Evolutionary conservation across 1,140 invertebrate species (phyloP).

Genomic region (Papilio polyxenes): DNA sequence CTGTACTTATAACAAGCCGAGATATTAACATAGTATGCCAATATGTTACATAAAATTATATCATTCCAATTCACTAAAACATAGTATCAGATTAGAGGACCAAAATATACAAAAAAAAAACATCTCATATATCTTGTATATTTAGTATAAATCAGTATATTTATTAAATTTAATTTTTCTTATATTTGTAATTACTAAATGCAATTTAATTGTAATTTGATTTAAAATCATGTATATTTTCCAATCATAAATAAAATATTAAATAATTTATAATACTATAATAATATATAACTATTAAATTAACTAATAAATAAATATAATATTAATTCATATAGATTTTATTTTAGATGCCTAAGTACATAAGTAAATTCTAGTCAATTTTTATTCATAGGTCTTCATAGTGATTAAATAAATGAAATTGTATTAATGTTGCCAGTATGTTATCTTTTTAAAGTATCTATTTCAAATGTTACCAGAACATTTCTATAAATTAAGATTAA

Average conservation of each 20-base stretch:
- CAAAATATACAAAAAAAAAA: conserved; percentile 28
- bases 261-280: conserved; percentile 13
- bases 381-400: conserved; percentile 45
- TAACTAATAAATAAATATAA: conserved; percentile 10
- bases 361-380: conserved; percentile 66
- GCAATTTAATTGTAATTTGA: conserved; percentile 43
- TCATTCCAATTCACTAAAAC: conserved; percentile 31
- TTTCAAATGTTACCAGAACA: conserved; percentile 33
- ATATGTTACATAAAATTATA: neutral
- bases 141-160: conserved; percentile 18
- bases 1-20: too few species aligned
- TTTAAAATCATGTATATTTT: conserved; percentile 47
- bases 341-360: conserved; percentile 50
- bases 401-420: conserved; percentile 24
- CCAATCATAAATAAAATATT: conserved; percentile 44
- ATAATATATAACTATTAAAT: conserved; percentile 40
- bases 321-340: conserved; percentile 41
- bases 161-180: conserved; percentile 22
- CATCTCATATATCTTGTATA: conserved; percentile 30
- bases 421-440: conserved; percentile 34
- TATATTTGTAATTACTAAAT: conserved; percentile 27
- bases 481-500: conserved; percentile 17
- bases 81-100: conserved; percentile 31
- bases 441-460: conserved; percentile 30
- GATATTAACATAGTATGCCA: neutral